These are phyloP conservation scores for Neogobius melanostomus DNA, from an alignment of 2,113 vertebrate species.

Conservation along the genomic window DNA sequence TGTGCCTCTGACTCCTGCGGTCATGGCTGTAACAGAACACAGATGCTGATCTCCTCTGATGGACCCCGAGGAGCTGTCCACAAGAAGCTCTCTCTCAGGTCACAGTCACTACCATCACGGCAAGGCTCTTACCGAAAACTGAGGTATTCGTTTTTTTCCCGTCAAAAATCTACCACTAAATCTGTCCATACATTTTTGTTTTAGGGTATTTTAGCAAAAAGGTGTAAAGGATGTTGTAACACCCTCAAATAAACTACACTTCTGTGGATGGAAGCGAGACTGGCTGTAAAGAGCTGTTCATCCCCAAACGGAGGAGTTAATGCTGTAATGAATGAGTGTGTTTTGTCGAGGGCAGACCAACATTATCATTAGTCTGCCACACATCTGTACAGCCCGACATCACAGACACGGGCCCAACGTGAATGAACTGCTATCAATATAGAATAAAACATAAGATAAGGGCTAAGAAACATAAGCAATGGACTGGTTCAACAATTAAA, in stretches of 20 bases:
- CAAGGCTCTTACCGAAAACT: conserved; percentile 12
- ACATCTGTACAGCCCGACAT: conserved; percentile 31
- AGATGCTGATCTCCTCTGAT: conserved; percentile 59
- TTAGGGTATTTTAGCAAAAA: too few species aligned
- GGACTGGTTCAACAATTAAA: neutral
- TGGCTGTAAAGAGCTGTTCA: conserved; percentile 9
- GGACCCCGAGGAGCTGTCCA: conserved; percentile 49
- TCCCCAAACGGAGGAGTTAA: conserved; percentile 8
- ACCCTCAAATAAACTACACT: conserved; percentile 18
- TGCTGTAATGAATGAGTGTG: conserved; percentile 11
- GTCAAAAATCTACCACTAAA: too few species aligned
- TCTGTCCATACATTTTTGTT: too few species aligned
- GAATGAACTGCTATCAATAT: conserved; percentile 15
- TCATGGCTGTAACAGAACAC: conserved; percentile 72
- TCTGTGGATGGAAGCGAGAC: conserved; percentile 13
- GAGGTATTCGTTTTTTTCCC: too few species aligned
- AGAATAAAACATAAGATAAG: too few species aligned
- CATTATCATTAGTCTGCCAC: conserved; percentile 22
- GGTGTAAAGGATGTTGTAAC: neutral
- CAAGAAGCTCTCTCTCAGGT: conserved; percentile 53
- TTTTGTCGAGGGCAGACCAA: conserved; percentile 27
- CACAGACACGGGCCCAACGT: conserved; percentile 11
- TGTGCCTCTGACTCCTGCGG: conserved; percentile 35
- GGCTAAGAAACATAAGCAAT: too few species aligned
- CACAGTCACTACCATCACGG: conserved; percentile 32